Evolutionary conservation across 2,797 vertebrate species (phyloP).

Genomic region (Epinephelus malabaricus): DNA sequence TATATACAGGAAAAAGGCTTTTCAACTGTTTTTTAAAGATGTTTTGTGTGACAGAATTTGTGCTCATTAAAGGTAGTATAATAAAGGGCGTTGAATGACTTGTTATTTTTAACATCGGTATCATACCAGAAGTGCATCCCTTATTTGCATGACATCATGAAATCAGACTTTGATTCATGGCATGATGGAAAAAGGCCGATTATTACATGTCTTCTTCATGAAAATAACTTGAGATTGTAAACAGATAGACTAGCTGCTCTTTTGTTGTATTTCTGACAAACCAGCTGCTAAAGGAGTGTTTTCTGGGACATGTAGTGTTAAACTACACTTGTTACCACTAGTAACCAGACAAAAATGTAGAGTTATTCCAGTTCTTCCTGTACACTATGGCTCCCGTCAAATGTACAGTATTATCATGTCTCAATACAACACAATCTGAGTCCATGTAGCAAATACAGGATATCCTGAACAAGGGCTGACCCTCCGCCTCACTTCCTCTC

Average conservation of each 20-base stretch:
- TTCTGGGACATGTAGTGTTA: background rate
- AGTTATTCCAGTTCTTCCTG: slow-evolving; percentile 27
- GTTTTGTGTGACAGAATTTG: too few species aligned
- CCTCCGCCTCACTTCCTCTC: slow-evolving; percentile 68
- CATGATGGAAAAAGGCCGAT: too few species aligned
- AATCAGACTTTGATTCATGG: too few species aligned
- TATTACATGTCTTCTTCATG: background rate
- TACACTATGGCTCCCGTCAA: background rate
- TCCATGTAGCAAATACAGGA: slow-evolving; percentile 78
- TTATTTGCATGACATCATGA: too few species aligned
- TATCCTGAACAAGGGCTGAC: slow-evolving; percentile 81
- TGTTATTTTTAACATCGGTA: too few species aligned
- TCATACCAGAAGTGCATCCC: too few species aligned
- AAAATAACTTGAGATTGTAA: background rate
- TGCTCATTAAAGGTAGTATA: too few species aligned
- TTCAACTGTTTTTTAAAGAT: too few species aligned
- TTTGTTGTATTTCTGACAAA: background rate
- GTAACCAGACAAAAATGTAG: background rate
- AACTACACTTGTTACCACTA: background rate
- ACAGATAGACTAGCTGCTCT: background rate
- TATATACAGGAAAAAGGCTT: too few species aligned
- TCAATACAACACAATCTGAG: slow-evolving; percentile 37
- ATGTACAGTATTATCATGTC: slow-evolving; percentile 50
- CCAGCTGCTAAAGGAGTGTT: too few species aligned
- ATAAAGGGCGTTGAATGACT: too few species aligned